Evolutionary conservation across 2,888 invertebrate genomes (phyloP), one percentile per base, ranked within the genome.

Genomic region (Gymnosoma rotundatum): DNA sequence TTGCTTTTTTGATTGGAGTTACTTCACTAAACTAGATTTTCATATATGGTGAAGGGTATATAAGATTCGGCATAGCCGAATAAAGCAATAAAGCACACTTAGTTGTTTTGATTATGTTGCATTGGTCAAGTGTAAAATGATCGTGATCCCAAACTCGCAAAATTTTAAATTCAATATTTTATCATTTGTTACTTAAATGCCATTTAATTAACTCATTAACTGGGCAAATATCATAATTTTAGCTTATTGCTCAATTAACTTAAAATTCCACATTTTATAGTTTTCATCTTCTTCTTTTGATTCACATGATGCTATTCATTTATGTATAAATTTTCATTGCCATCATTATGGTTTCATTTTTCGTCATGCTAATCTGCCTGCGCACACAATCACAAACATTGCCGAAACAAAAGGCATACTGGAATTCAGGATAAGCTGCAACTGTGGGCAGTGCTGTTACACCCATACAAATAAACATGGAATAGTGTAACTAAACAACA

Each of bases 201-300:
- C 69, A 73, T 80, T 84, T 80, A 80, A 80, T 83, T 80, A 83
- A 79, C 79, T 83, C 75, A 83, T 83, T 83, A 80, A 80, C 72
- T 80, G 76, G 75, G 83, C 83, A 83, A 83, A 80, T 80, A 79
- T 83, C 79, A 80, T 83, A 80, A 80, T 83, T 84, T 81, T 80
- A 56, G 63, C 73, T 84, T 81, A 84, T 81, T 73, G 83, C 80
- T 84, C 80, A 84, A 84, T 84, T 84, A 80, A 80, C 80, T 69
- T 84, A 81, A 84, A 25, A 84, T 84, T 84, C 78, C 76, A 74
- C 63, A 73, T 73, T 84, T 84, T 81, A 84, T 84, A 58, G 80
- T 63, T 74, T 80, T 58, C 20, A 45, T 60, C 45, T 75, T n/a
- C 50, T 64, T 6, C 25, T 58, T 63, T 56, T 70, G 10, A 10